phyloP scores from a whole-genome alignment of 2,113 vertebrate species.

The Catharus fuscescens region DNA sequence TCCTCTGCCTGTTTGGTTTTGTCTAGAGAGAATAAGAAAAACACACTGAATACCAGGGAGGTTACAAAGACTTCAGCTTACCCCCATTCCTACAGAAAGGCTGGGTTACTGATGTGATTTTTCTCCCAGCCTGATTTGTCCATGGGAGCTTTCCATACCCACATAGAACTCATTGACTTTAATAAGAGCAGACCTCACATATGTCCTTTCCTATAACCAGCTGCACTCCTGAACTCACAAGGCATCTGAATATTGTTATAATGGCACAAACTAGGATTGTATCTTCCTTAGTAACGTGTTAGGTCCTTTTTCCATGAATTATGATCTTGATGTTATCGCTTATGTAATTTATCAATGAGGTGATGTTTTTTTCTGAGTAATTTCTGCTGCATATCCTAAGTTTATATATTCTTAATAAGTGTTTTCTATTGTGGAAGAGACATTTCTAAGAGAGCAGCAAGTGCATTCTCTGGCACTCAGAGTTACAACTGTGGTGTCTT shows the following conservation, averaged over 20 bases:
- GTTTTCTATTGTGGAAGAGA: not conserved
- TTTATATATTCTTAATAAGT: not conserved
- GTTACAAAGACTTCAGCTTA: not conserved
- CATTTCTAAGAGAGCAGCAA: not conserved
- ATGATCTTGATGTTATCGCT: not conserved
- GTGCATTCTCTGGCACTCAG: not conserved
- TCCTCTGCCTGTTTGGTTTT: not conserved
- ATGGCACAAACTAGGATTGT: not conserved
- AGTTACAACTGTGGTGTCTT: not conserved
- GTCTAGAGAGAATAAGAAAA: not conserved
- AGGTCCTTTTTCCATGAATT: not conserved
- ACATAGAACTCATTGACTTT: not conserved
- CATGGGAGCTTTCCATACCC: not conserved
- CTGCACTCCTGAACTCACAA: not conserved
- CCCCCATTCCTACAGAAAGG: not conserved
- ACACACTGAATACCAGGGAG: not conserved
- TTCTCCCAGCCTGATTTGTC: not conserved
- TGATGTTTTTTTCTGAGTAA: not conserved
- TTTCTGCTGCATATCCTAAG: not conserved
- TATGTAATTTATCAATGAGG: not conserved
- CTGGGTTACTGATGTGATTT: not conserved
- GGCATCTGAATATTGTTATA: not conserved
- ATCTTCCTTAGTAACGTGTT: not conserved
- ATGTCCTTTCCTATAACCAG: not conserved
- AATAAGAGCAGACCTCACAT: not conserved